Base-by-base conservation (phyloP, 1,140 invertebrate genomes). In the Drosophila gunungcola region DNA sequence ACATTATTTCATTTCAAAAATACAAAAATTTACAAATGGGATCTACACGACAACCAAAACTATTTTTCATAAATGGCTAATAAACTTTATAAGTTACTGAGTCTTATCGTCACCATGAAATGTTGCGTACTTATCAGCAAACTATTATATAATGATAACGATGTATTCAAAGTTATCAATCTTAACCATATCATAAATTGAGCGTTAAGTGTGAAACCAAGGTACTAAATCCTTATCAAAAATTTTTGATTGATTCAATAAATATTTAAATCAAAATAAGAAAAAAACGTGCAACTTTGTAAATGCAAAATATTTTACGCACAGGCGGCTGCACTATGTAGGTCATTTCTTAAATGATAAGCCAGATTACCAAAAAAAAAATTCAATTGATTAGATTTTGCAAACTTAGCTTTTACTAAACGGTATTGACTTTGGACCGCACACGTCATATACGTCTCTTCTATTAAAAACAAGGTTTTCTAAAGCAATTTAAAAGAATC, bases 91-190 rank as follows among this genome's bases (percentile, higher is more conserved):
- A 43, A 12, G 36, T 52, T 60, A 7, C 34, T 46, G 43, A 11
- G 46, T 27, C 54, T 55, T 58, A 67, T 67, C 63, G 9, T 29
- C 41, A 9, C 7, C 29, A 67, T 49, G 49, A 49, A 45, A 34
- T n/a, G 48, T 69, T 69, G 38, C 46, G 46, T 39, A 69, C 34
- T 62, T 53, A 69, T 69, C 56, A 48, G 57, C 41, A 16, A 51
- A 54, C 49, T 53, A 69, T 54, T 48, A 53, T 52, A 68, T 61
- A 41, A 42, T 61, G 46, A 46, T 38, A 11, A 16, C 10, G n/a
- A 42, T 38, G 38, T 36, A 52, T 34, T 46, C 4, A 56, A 55
- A 48, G 34, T 58, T 11, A 52, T 45, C 32, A n/a, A 36, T 21
- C 11, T n/a, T 21, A 21, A 2, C 55, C 21, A 25, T 27, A 58